Conservation (phyloP, 2,113 vertebrate genomes). For the Lucifuga dentata region DNA sequence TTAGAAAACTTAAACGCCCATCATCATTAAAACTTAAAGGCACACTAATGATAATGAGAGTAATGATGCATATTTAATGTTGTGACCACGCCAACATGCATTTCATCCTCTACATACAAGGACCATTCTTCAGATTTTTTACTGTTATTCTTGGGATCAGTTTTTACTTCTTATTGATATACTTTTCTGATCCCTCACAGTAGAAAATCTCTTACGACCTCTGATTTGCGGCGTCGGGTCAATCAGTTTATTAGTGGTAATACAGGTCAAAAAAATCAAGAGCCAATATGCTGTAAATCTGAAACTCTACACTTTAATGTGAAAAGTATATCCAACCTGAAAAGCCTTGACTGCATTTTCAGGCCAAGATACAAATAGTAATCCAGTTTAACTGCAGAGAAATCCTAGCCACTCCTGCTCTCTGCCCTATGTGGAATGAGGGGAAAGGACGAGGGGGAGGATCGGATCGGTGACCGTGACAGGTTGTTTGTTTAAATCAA, state of each 20-base stretch:
- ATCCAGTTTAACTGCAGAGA: background rate
- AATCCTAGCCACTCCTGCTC: constrained; percentile 12
- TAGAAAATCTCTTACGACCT: background rate
- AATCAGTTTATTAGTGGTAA: background rate
- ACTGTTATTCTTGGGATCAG: too few species aligned
- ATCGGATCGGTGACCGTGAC: background rate
- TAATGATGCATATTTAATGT: constrained; percentile 26
- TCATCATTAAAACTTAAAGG: constrained; percentile 20
- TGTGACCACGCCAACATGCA: constrained; percentile 26
- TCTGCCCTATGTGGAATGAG: constrained; percentile 14
- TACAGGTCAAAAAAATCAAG: too few species aligned
- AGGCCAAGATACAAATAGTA: constrained; percentile 42
- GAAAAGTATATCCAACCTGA: constrained; percentile 10
- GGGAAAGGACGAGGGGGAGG: background rate
- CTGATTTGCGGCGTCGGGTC: too few species aligned
- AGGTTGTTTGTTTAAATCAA: background rate
- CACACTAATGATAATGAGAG: background rate
- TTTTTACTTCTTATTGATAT: too few species aligned
- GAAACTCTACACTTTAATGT: background rate
- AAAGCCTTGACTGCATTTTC: background rate
- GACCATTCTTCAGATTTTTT: too few species aligned
- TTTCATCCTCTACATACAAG: background rate
- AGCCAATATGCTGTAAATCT: background rate
- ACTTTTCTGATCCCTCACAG: background rate
- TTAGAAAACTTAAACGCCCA: constrained; percentile 7